Percentiles rank a stretch among this genome's conserved stretches.
Evolutionary conservation across 1,140 invertebrate species (phyloP).

Genomic region (Papilio xuthus): DNA sequence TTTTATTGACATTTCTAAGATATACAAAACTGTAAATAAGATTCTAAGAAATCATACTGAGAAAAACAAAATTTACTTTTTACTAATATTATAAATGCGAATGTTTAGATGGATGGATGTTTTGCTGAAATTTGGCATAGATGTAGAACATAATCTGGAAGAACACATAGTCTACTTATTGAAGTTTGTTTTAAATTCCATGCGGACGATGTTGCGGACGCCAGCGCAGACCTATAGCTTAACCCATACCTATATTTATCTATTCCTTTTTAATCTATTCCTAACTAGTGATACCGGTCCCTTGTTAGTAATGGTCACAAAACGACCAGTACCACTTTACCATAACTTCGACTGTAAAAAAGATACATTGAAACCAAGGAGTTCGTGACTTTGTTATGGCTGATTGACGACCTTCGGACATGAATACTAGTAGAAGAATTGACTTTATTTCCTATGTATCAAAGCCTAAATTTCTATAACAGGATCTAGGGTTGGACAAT

Average conservation of each 20-base stretch:
- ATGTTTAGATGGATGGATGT: too few species aligned
- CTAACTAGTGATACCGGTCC: not conserved
- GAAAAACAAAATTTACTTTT: not conserved
- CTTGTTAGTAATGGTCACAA: not conserved
- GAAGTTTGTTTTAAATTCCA: too few species aligned
- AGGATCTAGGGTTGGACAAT: not conserved
- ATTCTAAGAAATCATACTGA: not conserved
- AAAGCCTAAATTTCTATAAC: not conserved
- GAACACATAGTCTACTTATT: too few species aligned
- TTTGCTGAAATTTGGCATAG: too few species aligned
- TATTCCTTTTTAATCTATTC: not conserved
- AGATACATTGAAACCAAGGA: not conserved
- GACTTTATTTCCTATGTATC: not conserved
- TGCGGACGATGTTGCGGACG: too few species aligned
- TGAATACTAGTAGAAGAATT: not conserved
- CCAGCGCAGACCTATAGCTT: too few species aligned
- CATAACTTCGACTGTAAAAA: not conserved
- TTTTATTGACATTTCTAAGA: conserved; percentile 9
- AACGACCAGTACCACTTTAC: not conserved
- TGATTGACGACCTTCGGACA: not conserved
- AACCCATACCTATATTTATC: not conserved
- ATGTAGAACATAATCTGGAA: too few species aligned
- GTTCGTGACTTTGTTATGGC: conserved; percentile 11
- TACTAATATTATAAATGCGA: too few species aligned
- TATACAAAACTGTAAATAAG: not conserved